These are phyloP conservation scores for Cepphus grylle DNA, from an alignment of 2,113 vertebrate species.

Conservation along the genomic window DNA sequence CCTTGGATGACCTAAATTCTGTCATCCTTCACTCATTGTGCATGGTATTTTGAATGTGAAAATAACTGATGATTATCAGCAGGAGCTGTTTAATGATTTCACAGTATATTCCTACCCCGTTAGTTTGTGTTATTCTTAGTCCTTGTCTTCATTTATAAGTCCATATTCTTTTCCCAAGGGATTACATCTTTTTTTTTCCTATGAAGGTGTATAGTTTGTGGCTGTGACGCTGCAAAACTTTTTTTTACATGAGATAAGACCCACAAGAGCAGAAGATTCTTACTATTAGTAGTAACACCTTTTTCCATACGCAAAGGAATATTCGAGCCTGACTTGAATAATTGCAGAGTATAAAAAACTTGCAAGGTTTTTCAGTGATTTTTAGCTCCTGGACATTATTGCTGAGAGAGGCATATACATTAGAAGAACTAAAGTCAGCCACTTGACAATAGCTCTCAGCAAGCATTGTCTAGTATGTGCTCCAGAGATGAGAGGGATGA, in stretches of 20 bases:
- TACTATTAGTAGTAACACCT: background rate
- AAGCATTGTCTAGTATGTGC: background rate
- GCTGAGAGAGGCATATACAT: background rate
- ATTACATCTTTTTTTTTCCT: background rate
- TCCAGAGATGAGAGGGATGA: background rate
- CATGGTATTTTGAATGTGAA: background rate
- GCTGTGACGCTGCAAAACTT: background rate
- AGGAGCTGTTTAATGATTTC: background rate
- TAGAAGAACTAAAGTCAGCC: background rate
- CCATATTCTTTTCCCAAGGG: background rate
- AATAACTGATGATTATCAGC: background rate
- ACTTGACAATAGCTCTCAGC: background rate
- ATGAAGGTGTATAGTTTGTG: background rate
- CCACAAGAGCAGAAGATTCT: background rate
- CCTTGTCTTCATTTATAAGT: background rate
- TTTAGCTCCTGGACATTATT: background rate
- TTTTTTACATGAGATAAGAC: background rate
- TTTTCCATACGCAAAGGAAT: background rate
- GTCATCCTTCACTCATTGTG: background rate
- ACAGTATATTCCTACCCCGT: background rate
- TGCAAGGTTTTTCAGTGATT: background rate
- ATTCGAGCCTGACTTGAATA: background rate
- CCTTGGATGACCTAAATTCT: background rate
- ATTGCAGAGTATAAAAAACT: background rate
- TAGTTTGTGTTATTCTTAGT: background rate